Evolutionary conservation across 2,113 vertebrate species (phyloP).

Genomic region (Bos indicus): DNA sequence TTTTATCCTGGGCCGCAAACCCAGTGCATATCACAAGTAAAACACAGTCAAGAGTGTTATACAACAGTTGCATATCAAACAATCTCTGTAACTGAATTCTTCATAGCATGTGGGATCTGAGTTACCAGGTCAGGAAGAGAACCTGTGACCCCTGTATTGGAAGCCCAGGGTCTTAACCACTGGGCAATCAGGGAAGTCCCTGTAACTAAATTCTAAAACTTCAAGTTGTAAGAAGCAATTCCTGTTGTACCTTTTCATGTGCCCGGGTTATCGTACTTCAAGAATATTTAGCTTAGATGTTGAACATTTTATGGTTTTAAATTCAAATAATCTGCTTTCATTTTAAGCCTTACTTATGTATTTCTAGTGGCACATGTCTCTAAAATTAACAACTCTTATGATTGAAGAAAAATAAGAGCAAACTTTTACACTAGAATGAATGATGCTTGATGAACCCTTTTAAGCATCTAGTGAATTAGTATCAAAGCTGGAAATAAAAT

Average conservation of each 20-base stretch:
- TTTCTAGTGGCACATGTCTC: not conserved
- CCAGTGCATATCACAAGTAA: not conserved
- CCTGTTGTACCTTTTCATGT: not conserved
- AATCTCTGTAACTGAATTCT: not conserved
- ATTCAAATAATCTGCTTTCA: slow-evolving; percentile 23
- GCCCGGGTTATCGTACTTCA: not conserved
- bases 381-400: not conserved
- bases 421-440: slow-evolving; percentile 47
- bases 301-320: not conserved
- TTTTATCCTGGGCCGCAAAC: slow-evolving; percentile 19
- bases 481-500: not conserved
- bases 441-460: not conserved
- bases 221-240: not conserved
- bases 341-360: not conserved
- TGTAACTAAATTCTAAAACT: not conserved
- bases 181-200: not conserved
- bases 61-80: not conserved
- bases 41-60: not conserved
- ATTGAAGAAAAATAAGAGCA: not conserved
- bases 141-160: not conserved
- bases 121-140: not conserved
- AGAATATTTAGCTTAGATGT: not conserved
- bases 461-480: not conserved
- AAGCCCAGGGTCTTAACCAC: not conserved
- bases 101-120: not conserved